These are phyloP conservation scores for Tetranychus piercei DNA, from an alignment of 2,888 invertebrate genomes.

Conservation along the genomic window DNA sequence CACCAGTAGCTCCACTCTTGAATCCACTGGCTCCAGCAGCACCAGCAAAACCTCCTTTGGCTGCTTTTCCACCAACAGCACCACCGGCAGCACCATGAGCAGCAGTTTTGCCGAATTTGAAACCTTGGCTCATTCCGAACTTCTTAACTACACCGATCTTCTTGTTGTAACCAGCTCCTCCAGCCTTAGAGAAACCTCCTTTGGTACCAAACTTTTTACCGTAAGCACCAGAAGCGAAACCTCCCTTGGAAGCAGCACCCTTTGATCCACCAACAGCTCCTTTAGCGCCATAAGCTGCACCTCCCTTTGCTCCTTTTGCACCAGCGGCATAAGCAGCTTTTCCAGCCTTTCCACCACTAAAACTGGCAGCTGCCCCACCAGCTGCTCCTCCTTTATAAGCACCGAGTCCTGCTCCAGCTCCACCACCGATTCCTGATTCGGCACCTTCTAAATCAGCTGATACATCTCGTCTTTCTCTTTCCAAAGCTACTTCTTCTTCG, in stretches of 20 bases:
- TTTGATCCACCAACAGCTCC: conserved; percentile 13
- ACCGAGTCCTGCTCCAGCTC: not conserved
- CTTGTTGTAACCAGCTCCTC: conserved; percentile 16
- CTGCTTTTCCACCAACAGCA: conserved; percentile 13
- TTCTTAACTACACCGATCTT: conserved; percentile 13
- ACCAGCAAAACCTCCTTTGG: not conserved
- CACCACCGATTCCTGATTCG: conserved; percentile 5
- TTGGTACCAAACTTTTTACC: conserved; percentile 18
- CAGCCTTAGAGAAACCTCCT: conserved; percentile 13
- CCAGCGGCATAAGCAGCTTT: conserved; percentile 13
- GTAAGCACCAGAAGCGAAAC: conserved; percentile 14
- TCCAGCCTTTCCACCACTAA: conserved; percentile 10
- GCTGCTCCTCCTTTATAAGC: conserved; percentile 9
- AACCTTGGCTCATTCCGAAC: conserved; percentile 16
- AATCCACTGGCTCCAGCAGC: not conserved
- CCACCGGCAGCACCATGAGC: conserved; percentile 15
- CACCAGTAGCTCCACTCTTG: not conserved
- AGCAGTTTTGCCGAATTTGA: conserved; percentile 18
- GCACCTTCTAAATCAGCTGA: conserved; percentile 1
- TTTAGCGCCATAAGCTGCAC: conserved; percentile 9
- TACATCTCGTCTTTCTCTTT: not conserved
- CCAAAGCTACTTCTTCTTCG: not conserved
- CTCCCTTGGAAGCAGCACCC: conserved; percentile 15
- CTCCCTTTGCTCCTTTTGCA: conserved; percentile 11
- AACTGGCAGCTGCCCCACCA: conserved; percentile 14